Base-by-base conservation (phyloP, 2,888 invertebrate species). In the Cosmorhoe ocellata region DNA sequence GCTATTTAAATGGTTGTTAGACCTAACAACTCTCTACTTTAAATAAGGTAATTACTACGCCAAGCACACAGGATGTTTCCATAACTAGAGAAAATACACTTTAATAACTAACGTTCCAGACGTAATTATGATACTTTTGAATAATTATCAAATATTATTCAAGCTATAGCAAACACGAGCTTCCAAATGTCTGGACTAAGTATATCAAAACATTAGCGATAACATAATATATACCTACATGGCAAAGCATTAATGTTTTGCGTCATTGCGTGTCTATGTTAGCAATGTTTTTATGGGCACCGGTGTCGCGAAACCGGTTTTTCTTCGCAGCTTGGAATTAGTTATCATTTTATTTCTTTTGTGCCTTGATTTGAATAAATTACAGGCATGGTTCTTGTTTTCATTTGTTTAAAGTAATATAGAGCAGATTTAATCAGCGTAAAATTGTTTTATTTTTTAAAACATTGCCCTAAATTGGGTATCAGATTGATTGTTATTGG, bases 251-350 rank as follows among this genome's bases (percentile, higher is more conserved):
- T 3, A 42, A 33, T 22, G 11, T 50, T 32, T 34, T 31, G 34
- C 37, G 46, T 27, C 44, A 28, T 34, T 31, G 34, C 37, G 46
- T 27, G 33, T 37, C 31, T 12, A 13, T 31, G 37, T 32, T 42
- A 40, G 41, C 37, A 34, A 6, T 26, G 12, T 13, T 40, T 34
- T 41, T 40, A 24, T 45, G 42, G 39, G 3, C 48, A 51, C 56
- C 51, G 52, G 57, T 18, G 18, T 59, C 53, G 45, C 8, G 2
- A 26, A 48, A 54, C 59, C 54, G 56, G 59, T 56, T 51, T 31
- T 44, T 24, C 33, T 38, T 38, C 33, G 7, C 41, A 42, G 37
- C 26, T 49, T 7, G 5, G 6, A 5, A 6, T 24, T 6, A 24
- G 24, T 24, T 24, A 7, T 7, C n/a, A n/a, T n/a, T n/a, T n/a